These are phyloP conservation scores for Zelostemma sp. DNA, from an alignment of 1,140 invertebrate genomes.

Conservation along the genomic window DNA sequence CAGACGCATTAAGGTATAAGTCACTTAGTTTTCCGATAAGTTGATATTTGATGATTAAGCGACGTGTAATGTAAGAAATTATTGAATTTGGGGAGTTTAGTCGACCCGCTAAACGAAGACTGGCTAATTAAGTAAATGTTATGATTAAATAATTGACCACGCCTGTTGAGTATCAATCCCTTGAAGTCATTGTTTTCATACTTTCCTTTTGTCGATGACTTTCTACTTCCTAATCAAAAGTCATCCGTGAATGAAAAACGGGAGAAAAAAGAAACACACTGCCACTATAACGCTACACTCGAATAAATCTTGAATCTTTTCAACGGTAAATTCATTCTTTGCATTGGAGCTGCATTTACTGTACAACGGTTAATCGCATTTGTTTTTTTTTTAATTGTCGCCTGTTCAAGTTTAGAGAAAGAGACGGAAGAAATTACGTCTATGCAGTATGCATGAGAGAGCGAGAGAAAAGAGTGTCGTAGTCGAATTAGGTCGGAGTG, in stretches of 20 bases:
- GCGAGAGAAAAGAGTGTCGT: neutral
- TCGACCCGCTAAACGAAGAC: slow-evolving; percentile 64
- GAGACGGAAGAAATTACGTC: neutral
- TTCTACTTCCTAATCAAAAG: neutral
- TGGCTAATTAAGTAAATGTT: slow-evolving; percentile 66
- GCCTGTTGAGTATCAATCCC: neutral
- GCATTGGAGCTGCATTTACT: slow-evolving; percentile 9
- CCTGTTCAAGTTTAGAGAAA: neutral
- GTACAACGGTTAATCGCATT: slow-evolving; percentile 1
- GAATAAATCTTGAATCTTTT: neutral
- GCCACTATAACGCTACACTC: neutral
- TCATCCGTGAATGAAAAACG: neutral
- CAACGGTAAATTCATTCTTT: neutral
- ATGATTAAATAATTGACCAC: slow-evolving; percentile 56
- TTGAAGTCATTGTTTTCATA: neutral
- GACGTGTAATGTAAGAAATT: slow-evolving; percentile 23
- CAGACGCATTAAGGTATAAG: slow-evolving; percentile 22
- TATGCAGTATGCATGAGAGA: no score
- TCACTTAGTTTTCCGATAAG: slow-evolving; percentile 34
- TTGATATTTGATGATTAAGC: slow-evolving; percentile 26
- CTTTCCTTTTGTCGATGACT: neutral
- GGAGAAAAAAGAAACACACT: neutral
- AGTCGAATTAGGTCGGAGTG: slow-evolving; percentile 2
- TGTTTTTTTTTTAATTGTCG: neutral
- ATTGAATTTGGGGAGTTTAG: slow-evolving; percentile 37